Evolutionary conservation across 2,797 vertebrate species (phyloP), one percentile per base, ranked within the genome.

Genomic region (Buphagus erythrorhynchus): DNA sequence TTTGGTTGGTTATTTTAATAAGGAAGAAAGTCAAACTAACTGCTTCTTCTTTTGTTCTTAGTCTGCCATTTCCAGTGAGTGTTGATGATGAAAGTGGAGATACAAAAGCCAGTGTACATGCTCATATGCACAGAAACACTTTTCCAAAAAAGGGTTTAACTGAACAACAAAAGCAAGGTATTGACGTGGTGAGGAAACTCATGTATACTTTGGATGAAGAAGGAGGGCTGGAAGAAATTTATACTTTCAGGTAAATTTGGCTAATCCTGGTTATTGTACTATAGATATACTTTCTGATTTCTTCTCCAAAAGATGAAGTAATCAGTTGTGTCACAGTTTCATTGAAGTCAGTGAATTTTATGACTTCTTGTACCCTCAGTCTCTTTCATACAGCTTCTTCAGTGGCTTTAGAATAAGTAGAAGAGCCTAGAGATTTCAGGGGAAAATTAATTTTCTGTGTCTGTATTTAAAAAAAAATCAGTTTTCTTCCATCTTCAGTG

Each of bases 141-240:
- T 97, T 96, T 54, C 77, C 92, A 10, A 98, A 93, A 25, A 99
- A 99, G 97, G 97, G 95, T 69, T 97, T 99, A 73, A 98, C 98
- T 20, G 81, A 89, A 48, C 98, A 98, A 65, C 99, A 99, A 97
- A 98, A 96, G 77, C 95, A 97, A 58, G 98, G 99, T 16, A 36
- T 99, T 90, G 94, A 96, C 72, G 98, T 99, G 98, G 98, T 99
- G 84, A 98, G 95, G 93, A 98, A 98, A 63, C 61, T 99, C 91
- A 98, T 99, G 99, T 91, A 97, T 38, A 97, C 97, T 71, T 96
- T 99, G 96, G 99, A 99, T 26, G 98, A 99, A 84, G 98, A 98
- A 87, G 98, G 98, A 3, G 98, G 99, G 6, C 97, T 99, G 93
- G 98, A 99, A 71, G 98, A 99, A 92, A 98, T 99, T 94, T 98